Base-by-base conservation (phyloP, 2,797 vertebrate genomes). In the Poeciliopsis presidionis region DNA sequence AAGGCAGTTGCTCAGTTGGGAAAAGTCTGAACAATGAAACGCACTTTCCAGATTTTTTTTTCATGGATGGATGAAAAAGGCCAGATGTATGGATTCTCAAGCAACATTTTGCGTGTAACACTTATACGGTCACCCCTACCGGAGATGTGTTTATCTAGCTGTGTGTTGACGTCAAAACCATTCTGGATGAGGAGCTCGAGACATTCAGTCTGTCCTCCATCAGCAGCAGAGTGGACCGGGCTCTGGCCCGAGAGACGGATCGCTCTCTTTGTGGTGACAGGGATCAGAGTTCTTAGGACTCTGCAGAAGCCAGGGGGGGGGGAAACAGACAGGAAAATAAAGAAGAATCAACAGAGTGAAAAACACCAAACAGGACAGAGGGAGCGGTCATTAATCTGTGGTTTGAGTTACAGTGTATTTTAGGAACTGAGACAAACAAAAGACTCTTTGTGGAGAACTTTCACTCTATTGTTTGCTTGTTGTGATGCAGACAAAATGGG, bases 211-310 rank as follows among this genome's bases (percentile, higher is more conserved):
- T 96, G 96, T 47, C 97, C 96, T 39, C 97, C 96, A 0, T 97
- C 97, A 25, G 94, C 95, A 30, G 97, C 96, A 1, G 96, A 97
- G 87, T 97, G 97, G 81, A 97, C 63, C 0, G 97, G 96, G 73
- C 91, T 96, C 83, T 96, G 93, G 3, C 96, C 97, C 13, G 96
- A 97, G 81, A 93, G 94, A 77, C 78, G 91, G 79, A 98, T 95
- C 41, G 97, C 96, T 71, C 87, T 92, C 87, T 92, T 95, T 80
- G 95, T 96, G 85, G 97, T 98, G 74, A 96, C 89, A 0, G 96
- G 95, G 90, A 97, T 96, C 73, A 98, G 95, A 57, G 94, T 96
- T 90, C 96, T 97, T 90, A 97, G 85, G 53, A 92, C 95, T 88
- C 97, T 97, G 72, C 51, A 88, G 89, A 63, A 73, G 36, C 36